Percentiles rank a stretch among this genome's conserved stretches.
These are phyloP conservation scores for Thamnaconus septentrionalis DNA, from an alignment of 2,113 vertebrate species.

Conservation along the genomic window DNA sequence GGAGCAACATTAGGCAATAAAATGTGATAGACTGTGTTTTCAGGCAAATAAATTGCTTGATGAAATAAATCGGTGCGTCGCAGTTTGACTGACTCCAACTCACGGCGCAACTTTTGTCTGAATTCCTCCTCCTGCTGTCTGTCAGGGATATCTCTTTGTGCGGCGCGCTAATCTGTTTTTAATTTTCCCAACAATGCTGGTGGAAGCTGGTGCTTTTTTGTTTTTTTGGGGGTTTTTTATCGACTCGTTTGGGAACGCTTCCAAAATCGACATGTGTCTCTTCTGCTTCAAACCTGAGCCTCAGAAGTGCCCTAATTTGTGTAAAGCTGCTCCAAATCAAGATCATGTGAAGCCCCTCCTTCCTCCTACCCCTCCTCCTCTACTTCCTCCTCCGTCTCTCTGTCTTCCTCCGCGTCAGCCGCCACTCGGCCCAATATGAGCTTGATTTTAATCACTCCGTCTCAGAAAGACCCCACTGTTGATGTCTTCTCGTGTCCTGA, in stretches of 20 bases:
- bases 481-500: no score
- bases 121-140: conserved; percentile 1
- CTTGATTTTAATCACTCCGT: no score
- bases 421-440: no score
- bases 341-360: conserved; percentile 24
- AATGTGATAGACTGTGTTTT: no score
- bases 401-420: neutral
- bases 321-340: conserved; percentile 45
- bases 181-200: neutral
- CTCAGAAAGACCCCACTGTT: no score
- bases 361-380: no score
- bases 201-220: no score
- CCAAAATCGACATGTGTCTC: conserved; percentile 27
- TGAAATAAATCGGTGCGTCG: neutral
- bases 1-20: no score
- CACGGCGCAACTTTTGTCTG: neutral
- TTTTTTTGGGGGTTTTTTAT: conserved; percentile 1
- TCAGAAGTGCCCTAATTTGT: conserved; percentile 39
- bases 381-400: neutral
- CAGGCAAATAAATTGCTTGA: neutral
- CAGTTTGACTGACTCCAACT: neutral
- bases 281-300: conserved; percentile 37
- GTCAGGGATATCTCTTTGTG: conserved; percentile 14
- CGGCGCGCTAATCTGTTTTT: conserved; percentile 23
- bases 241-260: conserved; percentile 32